A percentile compares a stretch with the other conserved stretches of the same genome.
These are phyloP conservation scores for Okapia johnstoni DNA, from an alignment of 2,113 vertebrate genomes.

Conservation along the genomic window DNA sequence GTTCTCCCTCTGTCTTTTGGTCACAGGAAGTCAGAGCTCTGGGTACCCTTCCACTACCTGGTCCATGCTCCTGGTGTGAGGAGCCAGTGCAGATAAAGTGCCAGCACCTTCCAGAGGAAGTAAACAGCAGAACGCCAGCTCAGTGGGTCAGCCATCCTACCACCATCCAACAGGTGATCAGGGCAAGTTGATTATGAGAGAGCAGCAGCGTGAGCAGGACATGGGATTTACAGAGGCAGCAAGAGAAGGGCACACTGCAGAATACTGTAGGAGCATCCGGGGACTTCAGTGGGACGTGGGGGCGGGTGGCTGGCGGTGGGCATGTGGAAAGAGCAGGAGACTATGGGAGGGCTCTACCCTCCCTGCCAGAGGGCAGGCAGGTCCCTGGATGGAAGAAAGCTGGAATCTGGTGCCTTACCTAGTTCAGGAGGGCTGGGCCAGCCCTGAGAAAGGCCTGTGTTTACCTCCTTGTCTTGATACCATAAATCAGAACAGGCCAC, in stretches of 20 bases:
- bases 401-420: neutral
- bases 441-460: neutral
- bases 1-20: neutral
- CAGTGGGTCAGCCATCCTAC: neutral
- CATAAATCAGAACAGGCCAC: neutral
- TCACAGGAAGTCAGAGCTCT: neutral
- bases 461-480: neutral
- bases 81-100: accelerated
- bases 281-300: neutral
- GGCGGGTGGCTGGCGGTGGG: accelerated
- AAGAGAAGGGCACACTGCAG: neutral
- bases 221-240: neutral
- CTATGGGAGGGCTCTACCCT: neutral
- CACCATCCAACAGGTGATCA: neutral
- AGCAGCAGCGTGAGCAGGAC: neutral
- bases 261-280: neutral
- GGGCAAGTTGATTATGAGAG: neutral
- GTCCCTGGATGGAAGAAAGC: neutral
- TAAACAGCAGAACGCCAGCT: neutral
- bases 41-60: neutral
- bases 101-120: neutral
- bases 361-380: neutral
- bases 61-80: neutral
- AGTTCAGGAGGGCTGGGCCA: neutral
- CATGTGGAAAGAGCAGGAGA: neutral